Percentiles rank a stretch among this genome's conserved stretches.
Conservation (phyloP, 1,140 invertebrate genomes). For the Atta colombica region DNA sequence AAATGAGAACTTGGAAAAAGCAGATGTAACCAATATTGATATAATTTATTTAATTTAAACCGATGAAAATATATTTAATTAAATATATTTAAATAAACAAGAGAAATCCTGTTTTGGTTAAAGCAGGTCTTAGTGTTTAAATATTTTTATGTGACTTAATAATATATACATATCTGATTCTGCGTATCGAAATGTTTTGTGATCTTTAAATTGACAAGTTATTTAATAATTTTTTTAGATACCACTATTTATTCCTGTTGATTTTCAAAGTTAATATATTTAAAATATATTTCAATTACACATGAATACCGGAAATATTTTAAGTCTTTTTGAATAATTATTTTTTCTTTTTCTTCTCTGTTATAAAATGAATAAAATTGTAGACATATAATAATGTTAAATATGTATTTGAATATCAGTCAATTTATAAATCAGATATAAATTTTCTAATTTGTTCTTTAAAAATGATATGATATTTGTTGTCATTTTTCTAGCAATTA, state of each 20-base stretch:
- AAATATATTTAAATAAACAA: too few species aligned
- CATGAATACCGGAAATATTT: neutral
- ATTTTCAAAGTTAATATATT: neutral
- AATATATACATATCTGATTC: too few species aligned
- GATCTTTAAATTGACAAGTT: too few species aligned
- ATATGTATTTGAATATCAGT: neutral
- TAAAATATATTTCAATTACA: neutral
- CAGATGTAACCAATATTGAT: neutral
- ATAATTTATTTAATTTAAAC: too few species aligned
- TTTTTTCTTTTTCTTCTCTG: neutral
- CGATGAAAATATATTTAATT: too few species aligned
- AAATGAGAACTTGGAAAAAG: neutral
- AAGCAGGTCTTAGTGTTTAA: too few species aligned
- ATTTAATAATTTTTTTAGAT: too few species aligned
- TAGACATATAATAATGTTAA: too few species aligned
- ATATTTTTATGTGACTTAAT: too few species aligned
- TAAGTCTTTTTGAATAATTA: neutral
- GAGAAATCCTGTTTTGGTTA: too few species aligned
- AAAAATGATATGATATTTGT: neutral
- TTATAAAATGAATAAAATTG: too few species aligned
- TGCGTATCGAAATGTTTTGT: too few species aligned
- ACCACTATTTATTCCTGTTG: neutral
- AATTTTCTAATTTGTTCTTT: neutral
- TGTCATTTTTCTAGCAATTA: neutral
- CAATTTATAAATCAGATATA: neutral